Conservation (phyloP, 2,888 invertebrate genomes). For the Drosophila siamana region DNA sequence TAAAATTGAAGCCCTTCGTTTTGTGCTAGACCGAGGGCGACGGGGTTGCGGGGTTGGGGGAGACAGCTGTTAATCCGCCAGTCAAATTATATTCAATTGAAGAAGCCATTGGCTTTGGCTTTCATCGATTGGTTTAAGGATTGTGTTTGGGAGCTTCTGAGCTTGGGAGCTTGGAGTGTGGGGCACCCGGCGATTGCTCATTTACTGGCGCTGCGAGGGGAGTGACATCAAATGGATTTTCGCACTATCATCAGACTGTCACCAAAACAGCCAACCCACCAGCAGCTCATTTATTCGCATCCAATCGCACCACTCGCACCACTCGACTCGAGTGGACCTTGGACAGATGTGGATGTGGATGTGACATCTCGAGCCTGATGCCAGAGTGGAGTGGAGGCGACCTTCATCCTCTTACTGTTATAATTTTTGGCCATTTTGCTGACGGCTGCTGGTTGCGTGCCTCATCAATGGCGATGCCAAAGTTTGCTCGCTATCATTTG, state of each 20-base stretch:
- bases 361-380: neutral
- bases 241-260: constrained; percentile 45
- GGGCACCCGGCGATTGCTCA: constrained; percentile 41
- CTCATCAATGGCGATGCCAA: constrained; percentile 38
- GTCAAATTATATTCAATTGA: constrained; percentile 72
- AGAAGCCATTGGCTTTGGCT: constrained; percentile 53
- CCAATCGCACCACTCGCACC: constrained; percentile 13
- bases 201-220: constrained; percentile 31
- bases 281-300: constrained; percentile 52
- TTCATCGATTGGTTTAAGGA: constrained; percentile 44
- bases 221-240: constrained; percentile 49
- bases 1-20: constrained; percentile 12
- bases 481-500: constrained; percentile 45
- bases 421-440: constrained; percentile 52
- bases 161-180: neutral
- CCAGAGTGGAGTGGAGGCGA: neutral
- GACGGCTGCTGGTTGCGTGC: constrained; percentile 37
- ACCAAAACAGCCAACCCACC: constrained; percentile 5
- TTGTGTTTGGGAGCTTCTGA: no score
- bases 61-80: constrained; percentile 56
- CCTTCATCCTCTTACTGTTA: constrained; percentile 21
- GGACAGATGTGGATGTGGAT: constrained; percentile 2
- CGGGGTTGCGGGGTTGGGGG: no score
- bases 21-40: no score
- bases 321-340: constrained; percentile 38